These are phyloP conservation scores for Sturmia bella DNA, from an alignment of 2,888 invertebrate species.

Conservation along the genomic window DNA sequence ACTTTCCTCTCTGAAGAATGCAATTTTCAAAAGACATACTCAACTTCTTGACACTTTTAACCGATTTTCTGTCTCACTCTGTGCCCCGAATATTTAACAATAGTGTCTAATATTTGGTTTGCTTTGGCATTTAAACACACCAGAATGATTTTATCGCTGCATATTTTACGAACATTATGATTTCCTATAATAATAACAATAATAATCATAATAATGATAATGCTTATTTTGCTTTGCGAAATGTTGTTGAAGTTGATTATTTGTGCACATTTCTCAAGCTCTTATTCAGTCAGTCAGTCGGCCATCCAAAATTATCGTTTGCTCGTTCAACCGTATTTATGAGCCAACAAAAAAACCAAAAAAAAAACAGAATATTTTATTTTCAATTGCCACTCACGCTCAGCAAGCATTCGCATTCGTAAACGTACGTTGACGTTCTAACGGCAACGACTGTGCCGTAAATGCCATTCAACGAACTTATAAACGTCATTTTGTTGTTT, in stretches of 20 bases:
- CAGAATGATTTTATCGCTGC: constrained; percentile 41
- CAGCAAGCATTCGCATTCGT: too few species aligned
- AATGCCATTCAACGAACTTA: constrained; percentile 15
- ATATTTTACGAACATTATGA: constrained; percentile 60
- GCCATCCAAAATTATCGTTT: constrained; percentile 37
- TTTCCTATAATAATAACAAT: constrained; percentile 62
- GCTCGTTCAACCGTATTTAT: constrained; percentile 42
- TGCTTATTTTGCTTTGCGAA: constrained; percentile 5
- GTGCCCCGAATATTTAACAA: not conserved
- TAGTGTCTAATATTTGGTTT: constrained; percentile 41
- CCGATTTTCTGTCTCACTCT: not conserved
- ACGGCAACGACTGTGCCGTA: not conserved
- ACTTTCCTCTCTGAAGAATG: too few species aligned
- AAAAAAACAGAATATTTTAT: not conserved
- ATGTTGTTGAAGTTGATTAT: constrained; percentile 22
- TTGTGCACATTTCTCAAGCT: constrained; percentile 26
- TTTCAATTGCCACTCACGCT: constrained; percentile 14
- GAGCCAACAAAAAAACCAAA: not conserved
- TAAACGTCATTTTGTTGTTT: constrained; percentile 53
- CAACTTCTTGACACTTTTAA: too few species aligned
- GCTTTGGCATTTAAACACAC: constrained; percentile 46
- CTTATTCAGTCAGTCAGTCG: not conserved
- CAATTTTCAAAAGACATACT: too few species aligned
- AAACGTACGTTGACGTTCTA: not conserved
- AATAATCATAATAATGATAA: constrained; percentile 50